Conservation (phyloP, 2,797 vertebrate species). For the Nasua narica region DNA sequence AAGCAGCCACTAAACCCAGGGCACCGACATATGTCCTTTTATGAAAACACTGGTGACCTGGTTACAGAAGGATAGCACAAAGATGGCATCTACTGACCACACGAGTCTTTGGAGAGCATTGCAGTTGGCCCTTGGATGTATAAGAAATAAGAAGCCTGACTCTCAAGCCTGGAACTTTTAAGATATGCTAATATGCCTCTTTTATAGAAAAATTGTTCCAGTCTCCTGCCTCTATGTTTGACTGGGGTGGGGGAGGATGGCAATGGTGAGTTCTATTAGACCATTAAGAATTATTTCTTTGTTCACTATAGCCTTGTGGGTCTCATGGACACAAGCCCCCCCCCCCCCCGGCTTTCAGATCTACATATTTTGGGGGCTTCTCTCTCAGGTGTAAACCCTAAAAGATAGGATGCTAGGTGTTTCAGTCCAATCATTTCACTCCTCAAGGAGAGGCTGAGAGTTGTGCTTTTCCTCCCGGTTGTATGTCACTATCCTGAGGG, state of each 20-base stretch:
- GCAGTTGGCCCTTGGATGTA: not conserved
- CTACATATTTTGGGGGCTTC: not conserved
- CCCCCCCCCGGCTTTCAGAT: not conserved
- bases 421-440: not conserved
- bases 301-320: not conserved
- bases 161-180: not conserved
- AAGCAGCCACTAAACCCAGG: not conserved
- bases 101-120: not conserved
- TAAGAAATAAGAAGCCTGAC: not conserved
- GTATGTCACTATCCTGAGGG: not conserved
- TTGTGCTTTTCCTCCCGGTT: not conserved
- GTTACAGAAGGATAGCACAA: not conserved
- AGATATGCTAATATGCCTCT: not conserved
- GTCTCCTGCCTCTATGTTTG: not conserved
- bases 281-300: not conserved
- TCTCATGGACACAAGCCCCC: not conserved
- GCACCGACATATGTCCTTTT: not conserved
- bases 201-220: not conserved
- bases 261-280: not conserved
- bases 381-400: not conserved
- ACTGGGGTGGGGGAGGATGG: not conserved
- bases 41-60: not conserved
- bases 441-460: not conserved
- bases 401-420: not conserved
- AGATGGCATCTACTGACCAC: not conserved